phyloP scores from a whole-genome alignment of 2,888 invertebrate genomes.

The Nineta flava region DNA sequence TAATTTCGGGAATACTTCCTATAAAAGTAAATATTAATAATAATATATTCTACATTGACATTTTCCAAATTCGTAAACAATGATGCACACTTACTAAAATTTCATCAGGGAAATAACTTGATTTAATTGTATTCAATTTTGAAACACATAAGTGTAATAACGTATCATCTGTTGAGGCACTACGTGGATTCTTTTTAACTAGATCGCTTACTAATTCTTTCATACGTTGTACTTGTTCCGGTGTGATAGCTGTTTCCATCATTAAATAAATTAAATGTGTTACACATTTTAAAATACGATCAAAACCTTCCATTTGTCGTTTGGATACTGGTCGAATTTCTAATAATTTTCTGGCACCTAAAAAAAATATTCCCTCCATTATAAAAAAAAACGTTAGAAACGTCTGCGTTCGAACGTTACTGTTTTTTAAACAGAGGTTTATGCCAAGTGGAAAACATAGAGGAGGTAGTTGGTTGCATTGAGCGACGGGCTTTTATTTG shows the following conservation, averaged over 20 bases:
- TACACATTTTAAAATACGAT: conserved; percentile 62
- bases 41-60: no score
- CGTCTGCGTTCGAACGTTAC: background rate
- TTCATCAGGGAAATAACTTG: conserved; percentile 60
- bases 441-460: no score
- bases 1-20: conserved; percentile 59
- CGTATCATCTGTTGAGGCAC: conserved; percentile 57
- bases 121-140: conserved; percentile 58
- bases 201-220: conserved; percentile 34
- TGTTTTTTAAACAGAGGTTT: background rate
- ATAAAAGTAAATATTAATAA: conserved; percentile 16
- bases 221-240: conserved; percentile 31
- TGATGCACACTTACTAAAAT: conserved; percentile 25
- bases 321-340: conserved; percentile 51
- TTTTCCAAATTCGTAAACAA: conserved; percentile 3
- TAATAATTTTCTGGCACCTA: conserved; percentile 35
- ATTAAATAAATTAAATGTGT: conserved; percentile 62
- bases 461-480: no score
- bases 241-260: conserved; percentile 38
- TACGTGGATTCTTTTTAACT: conserved; percentile 47
- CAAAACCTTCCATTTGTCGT: conserved; percentile 66
- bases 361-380: conserved; percentile 13
- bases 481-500: no score
- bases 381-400: conserved; percentile 1
- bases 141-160: conserved; percentile 72